phyloP scores from a whole-genome alignment of 2,113 vertebrate species.

The Crotophaga sulcirostris region DNA sequence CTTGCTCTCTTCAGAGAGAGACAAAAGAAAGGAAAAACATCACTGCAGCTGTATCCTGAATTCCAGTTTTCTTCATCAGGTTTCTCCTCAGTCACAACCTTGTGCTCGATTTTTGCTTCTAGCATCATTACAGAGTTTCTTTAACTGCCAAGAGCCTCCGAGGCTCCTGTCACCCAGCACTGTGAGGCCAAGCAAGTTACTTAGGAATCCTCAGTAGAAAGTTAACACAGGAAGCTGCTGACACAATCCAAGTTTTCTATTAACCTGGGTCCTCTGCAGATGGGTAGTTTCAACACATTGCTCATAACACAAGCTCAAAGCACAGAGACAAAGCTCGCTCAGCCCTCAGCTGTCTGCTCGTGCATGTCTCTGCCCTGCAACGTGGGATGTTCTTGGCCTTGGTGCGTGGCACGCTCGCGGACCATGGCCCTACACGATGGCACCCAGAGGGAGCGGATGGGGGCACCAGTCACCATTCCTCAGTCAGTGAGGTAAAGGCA shows the following conservation, averaged over 20 bases:
- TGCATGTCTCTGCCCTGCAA: too few relatives aligned
- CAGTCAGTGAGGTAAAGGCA: not conserved
- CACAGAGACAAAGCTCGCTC: too few relatives aligned
- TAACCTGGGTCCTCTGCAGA: not conserved
- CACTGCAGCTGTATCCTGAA: not conserved
- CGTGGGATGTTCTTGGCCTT: not conserved
- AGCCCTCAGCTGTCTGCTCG: too few relatives aligned
- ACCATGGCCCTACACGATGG: not conserved
- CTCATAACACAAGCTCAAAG: not conserved
- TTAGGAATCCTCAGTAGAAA: accelerated
- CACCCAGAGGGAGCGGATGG: not conserved
- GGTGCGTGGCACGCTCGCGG: too few relatives aligned
- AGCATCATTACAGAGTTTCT: not conserved
- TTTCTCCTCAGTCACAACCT: not conserved
- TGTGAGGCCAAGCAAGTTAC: accelerated
- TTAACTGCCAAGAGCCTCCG: accelerated
- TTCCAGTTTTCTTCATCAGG: not conserved
- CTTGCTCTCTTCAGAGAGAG: not conserved
- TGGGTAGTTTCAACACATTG: accelerated
- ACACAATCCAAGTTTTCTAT: not conserved
- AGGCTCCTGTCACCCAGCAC: not conserved
- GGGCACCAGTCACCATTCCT: accelerated
- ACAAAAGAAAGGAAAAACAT: not conserved
- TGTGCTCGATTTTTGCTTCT: not conserved
- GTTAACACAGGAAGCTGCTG: too few relatives aligned